These are phyloP conservation scores for Apostichopus japonicus DNA, from an alignment of 35 echinoderm and acorn worm genomes.

Conservation along the genomic window DNA sequence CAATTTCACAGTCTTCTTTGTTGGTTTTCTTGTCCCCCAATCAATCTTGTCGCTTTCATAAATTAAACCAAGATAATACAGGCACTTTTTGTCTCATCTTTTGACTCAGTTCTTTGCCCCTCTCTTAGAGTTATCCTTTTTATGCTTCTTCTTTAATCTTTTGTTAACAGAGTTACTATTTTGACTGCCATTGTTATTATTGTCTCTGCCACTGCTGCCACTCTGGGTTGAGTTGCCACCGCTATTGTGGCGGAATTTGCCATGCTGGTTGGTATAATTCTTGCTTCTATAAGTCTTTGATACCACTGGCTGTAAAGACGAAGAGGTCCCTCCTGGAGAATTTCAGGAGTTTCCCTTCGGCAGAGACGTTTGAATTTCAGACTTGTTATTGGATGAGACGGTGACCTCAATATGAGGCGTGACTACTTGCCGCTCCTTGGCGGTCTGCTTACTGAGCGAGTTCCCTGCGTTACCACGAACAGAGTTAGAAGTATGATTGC, in stretches of 20 bases:
- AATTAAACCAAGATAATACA: neutral
- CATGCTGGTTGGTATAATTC: constrained; percentile 10
- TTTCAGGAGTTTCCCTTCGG: constrained; percentile 10
- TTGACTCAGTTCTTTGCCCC: constrained; percentile 39
- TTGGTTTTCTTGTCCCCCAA: no score
- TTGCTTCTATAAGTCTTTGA: constrained; percentile 38
- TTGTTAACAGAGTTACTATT: constrained; percentile 35
- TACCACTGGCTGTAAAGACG: constrained; percentile 27
- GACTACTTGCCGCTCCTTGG: constrained; percentile 7
- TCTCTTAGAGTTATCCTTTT: constrained; percentile 54
- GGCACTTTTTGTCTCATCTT: neutral
- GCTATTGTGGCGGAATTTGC: constrained; percentile 34
- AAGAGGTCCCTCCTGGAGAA: neutral
- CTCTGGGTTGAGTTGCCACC: constrained; percentile 53
- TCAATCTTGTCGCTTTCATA: no score
- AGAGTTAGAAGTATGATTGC: constrained; percentile 24
- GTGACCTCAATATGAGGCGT: constrained; percentile 56
- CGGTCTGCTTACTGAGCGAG: neutral
- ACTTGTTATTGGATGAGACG: constrained; percentile 51
- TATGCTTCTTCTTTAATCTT: constrained; percentile 65
- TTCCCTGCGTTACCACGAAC: neutral
- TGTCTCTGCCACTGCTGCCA: constrained; percentile 53
- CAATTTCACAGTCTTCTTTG: no score
- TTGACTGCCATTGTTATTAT: constrained; percentile 47
- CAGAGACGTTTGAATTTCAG: constrained; percentile 25